A percentile compares a stretch with the other conserved stretches of the same genome.
Evolutionary conservation across 1,140 invertebrate species (phyloP).

Genomic region (Pogonus chalceus): DNA sequence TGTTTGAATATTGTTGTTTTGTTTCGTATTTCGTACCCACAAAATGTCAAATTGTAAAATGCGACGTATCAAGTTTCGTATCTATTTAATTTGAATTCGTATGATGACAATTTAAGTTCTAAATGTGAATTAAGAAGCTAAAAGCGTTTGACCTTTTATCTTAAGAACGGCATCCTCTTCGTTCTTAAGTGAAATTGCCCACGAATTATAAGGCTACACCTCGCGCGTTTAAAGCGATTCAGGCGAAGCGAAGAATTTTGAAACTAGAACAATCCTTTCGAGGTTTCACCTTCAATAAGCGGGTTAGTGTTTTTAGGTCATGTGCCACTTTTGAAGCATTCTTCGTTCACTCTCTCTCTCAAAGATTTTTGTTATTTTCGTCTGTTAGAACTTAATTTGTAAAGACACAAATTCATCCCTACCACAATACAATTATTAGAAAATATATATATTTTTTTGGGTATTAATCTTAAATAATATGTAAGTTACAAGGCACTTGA

Average conservation of each 20-base stretch:
- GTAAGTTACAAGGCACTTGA: not conserved
- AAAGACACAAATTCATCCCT: not conserved
- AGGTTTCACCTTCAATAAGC: too few species aligned
- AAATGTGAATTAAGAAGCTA: not conserved
- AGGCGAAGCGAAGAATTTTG: not conserved
- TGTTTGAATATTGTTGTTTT: too few species aligned
- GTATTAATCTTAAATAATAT: not conserved
- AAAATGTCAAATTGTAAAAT: not conserved
- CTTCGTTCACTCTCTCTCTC: too few species aligned
- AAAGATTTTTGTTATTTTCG: too few species aligned
- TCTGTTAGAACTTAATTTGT: too few species aligned
- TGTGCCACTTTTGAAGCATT: too few species aligned
- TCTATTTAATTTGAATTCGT: not conserved
- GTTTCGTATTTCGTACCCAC: not conserved
- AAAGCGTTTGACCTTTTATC: not conserved
- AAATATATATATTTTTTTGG: not conserved
- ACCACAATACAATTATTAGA: not conserved
- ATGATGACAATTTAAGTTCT: not conserved
- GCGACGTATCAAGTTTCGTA: not conserved
- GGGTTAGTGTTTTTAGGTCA: too few species aligned
- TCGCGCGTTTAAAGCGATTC: conserved; percentile 2
- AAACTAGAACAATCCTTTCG: not conserved
- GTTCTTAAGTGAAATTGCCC: not conserved
- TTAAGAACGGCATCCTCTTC: conserved; percentile 2
- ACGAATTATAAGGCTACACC: not conserved